Base-by-base conservation (phyloP, 2,888 invertebrate species). In the Gibbula magus region DNA sequence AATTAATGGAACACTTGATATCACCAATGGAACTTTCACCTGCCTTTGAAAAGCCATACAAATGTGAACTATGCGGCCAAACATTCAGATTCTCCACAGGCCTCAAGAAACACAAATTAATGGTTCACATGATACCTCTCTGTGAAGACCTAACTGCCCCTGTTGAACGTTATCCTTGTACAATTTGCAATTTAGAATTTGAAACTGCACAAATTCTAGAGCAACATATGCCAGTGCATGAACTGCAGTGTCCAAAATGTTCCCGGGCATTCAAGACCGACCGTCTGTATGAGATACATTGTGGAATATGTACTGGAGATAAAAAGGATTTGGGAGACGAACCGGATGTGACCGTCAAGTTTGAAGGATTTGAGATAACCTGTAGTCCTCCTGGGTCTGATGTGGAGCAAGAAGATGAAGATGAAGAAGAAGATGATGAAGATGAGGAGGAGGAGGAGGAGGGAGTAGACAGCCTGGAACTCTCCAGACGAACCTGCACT, bases 321-420 rank as follows among this genome's bases (percentile, higher is more conserved):
- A 35, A 70, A 20, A 39, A 70, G 13, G 35, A 70, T 10, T 20
- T 39, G n/a, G 39, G 70, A 10, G 70, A 70, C n/a, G 70, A 70
- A 70, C 70, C 70, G 2, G 70, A 70, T 39, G 70, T 39, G 20
- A 39, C 70, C 2, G 70, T 70, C n/a, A 70, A 32, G 20, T 70
- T 70, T 70, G 70, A 70, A 70, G 70, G 70, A 32, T 70, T 70
- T 39, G 70, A 70, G 18, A 70, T 70, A 10, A 70, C 70, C 29
- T 70, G 70, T 32, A 70, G 70, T 70, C 70, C 70, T n/a, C 70
- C 70, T 39, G 70, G 70, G 16, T 70, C 70, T 70, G 70, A 70
- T 70, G 35, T 70, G 5, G 70, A 70, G 0, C 39, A 70, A 35
- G 35, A 35, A 20, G 70, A 39, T 7, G 20, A 70, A n/a, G 18